A percentile compares a stretch with the other conserved stretches of the same genome.
Conservation (phyloP, 2,888 invertebrate species). For the Sicus ferrugineus region DNA sequence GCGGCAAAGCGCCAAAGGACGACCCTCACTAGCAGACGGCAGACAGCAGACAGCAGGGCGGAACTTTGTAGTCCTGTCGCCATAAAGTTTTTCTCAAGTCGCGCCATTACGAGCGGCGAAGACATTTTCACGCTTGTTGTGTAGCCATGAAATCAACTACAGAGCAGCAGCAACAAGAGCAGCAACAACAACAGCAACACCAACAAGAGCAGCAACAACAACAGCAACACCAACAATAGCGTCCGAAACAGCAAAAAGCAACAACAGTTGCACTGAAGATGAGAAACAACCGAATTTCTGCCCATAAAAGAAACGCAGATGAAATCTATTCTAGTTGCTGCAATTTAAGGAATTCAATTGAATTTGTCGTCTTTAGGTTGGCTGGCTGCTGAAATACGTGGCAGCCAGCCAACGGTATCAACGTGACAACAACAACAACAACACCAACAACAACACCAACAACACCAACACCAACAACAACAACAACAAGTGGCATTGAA, state of each 20-base stretch:
- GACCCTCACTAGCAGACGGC: constrained; percentile 12
- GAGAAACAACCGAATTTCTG: no score
- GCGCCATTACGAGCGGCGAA: neutral
- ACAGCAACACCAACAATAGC: neutral
- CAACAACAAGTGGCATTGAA: neutral
- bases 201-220: neutral
- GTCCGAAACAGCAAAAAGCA: neutral
- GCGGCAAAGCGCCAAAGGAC: neutral
- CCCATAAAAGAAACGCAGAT: neutral
- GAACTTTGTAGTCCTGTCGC: neutral
- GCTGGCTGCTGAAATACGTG: neutral
- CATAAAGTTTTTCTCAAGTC: neutral
- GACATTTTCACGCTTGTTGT: constrained; percentile 11
- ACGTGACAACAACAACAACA: neutral
- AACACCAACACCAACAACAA: neutral
- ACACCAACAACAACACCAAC: constrained; percentile 2
- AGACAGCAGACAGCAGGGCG: neutral
- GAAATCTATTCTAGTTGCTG: constrained; percentile 10
- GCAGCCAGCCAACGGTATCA: constrained; percentile 14
- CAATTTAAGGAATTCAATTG: constrained; percentile 17
- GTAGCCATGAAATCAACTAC: constrained; percentile 6
- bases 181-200: constrained; percentile 7
- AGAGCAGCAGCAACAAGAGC: neutral
- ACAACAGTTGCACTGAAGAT: no score
- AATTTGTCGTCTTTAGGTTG: constrained; percentile 17